A percentile compares a stretch with the other conserved stretches of the same genome.
phyloP scores from a whole-genome alignment of 1,140 invertebrate genomes.

The Meloidogyne chitwoodi region DNA sequence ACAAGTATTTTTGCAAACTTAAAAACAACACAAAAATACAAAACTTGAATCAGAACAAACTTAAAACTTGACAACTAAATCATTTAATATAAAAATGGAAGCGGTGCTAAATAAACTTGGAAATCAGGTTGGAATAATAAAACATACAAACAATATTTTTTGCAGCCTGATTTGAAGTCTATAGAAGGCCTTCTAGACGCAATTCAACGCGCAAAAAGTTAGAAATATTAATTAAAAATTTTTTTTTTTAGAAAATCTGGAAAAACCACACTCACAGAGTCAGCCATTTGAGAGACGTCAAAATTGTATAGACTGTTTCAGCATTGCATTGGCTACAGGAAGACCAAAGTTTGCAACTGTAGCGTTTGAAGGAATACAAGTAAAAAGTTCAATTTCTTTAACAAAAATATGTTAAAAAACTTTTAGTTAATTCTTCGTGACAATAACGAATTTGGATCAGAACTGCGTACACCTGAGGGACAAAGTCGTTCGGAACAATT shows the following conservation, averaged over 20 bases:
- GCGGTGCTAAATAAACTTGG: slow-evolving; percentile 10
- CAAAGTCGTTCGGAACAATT: slow-evolving; percentile 1
- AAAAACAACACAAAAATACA: too few relatives aligned
- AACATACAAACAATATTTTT: not conserved
- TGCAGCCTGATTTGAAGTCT: slow-evolving; percentile 11
- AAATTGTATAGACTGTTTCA: slow-evolving; percentile 15
- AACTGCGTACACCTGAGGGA: not conserved
- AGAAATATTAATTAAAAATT: not conserved
- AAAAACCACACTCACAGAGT: not conserved
- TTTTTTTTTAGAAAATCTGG: not conserved
- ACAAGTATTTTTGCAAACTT: too few relatives aligned
- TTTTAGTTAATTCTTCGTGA: not conserved
- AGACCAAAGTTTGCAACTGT: slow-evolving; percentile 2
- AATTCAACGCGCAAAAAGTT: slow-evolving; percentile 16
- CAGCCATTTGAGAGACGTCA: not conserved
- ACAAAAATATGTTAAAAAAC: not conserved
- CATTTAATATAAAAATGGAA: not conserved
- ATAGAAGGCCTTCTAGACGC: slow-evolving; percentile 14
- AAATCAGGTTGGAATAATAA: slow-evolving; percentile 9
- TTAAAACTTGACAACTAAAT: not conserved
- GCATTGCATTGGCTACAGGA: not conserved
- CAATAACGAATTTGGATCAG: not conserved
- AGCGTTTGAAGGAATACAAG: slow-evolving; percentile 16
- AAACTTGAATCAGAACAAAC: too few relatives aligned
- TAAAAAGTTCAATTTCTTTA: not conserved